Conservation (phyloP, 2,113 vertebrate species). For the Ifrita kowaldi region DNA sequence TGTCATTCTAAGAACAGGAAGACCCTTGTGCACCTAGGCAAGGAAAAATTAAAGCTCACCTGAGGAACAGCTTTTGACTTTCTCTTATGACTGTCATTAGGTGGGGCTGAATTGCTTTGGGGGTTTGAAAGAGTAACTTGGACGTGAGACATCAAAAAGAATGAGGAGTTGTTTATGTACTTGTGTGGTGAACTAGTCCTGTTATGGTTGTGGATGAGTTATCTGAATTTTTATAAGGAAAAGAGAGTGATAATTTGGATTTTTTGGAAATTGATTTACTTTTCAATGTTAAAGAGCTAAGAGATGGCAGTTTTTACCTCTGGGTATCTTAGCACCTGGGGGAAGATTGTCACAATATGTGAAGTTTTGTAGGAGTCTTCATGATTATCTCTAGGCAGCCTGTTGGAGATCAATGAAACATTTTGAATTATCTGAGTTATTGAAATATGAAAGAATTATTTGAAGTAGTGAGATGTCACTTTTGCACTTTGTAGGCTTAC, state of each 20-base stretch:
- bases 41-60: neutral
- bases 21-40: neutral
- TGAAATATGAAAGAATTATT: neutral
- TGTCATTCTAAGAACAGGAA: neutral
- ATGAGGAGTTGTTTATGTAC: neutral
- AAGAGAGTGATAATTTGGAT: neutral
- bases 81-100: neutral
- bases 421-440: neutral
- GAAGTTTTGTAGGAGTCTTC: neutral
- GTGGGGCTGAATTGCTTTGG: neutral
- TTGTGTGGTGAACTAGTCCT: neutral
- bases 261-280: neutral
- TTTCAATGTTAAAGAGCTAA: neutral
- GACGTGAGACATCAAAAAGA: neutral
- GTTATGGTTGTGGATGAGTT: neutral
- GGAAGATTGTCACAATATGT: neutral
- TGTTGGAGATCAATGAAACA: neutral
- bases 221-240: neutral
- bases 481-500: neutral
- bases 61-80: neutral
- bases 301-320: neutral
- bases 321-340: neutral
- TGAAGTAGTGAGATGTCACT: neutral
- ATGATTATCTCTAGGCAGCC: neutral
- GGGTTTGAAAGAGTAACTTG: neutral